Conservation (phyloP, 2,888 invertebrate genomes). For the Synanthedon tipuliformis region DNA sequence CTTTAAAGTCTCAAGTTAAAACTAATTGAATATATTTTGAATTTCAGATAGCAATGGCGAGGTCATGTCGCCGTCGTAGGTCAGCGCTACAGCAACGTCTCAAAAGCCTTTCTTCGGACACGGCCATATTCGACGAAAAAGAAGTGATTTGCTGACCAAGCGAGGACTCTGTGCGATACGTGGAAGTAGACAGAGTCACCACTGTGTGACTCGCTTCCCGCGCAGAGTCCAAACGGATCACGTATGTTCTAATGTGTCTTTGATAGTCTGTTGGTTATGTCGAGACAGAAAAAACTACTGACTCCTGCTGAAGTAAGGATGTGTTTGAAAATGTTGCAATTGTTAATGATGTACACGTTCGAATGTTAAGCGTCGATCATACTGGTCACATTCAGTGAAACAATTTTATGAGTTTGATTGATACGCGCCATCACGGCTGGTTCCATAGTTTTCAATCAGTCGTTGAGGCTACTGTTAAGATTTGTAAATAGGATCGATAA, state of each 20-base stretch:
- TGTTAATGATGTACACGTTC: background rate
- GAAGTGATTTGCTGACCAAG: constrained; percentile 96
- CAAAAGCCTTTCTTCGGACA: constrained; percentile 84
- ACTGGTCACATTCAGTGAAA: background rate
- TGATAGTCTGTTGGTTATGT: background rate
- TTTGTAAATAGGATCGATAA: constrained; percentile 4
- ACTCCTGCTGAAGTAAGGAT: background rate
- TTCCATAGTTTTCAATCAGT: background rate
- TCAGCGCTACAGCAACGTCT: constrained; percentile 84
- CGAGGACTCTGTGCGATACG: constrained; percentile 94
- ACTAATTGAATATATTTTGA: background rate
- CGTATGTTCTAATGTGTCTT: background rate
- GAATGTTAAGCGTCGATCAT: background rate
- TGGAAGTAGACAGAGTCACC: constrained; percentile 90
- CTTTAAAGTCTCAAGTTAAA: background rate
- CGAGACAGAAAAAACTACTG: background rate
- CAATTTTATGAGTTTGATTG: background rate
- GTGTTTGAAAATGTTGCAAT: background rate
- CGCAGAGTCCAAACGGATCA: constrained; percentile 39
- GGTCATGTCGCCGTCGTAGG: constrained; percentile 76
- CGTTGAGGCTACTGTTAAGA: constrained; percentile 1
- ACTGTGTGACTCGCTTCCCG: constrained; percentile 80
- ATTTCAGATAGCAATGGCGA: constrained; percentile 46
- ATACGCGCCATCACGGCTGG: constrained; percentile 4
- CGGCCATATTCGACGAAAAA: constrained; percentile 86